Conservation (phyloP, 2,797 vertebrate genomes). For the Scyliorhinus canicula region DNA sequence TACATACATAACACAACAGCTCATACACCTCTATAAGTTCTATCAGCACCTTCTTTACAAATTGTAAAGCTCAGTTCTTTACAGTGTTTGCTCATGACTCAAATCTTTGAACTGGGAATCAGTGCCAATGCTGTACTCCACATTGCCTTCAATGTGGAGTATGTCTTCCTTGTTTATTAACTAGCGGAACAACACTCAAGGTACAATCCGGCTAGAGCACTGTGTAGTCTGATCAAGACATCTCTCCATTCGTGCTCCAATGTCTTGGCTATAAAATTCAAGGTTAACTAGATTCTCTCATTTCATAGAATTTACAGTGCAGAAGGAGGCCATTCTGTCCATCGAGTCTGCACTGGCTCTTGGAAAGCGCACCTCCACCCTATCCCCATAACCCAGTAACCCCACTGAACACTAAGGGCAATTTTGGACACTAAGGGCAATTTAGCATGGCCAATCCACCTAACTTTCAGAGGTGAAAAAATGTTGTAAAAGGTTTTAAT, state of each 20-base stretch:
- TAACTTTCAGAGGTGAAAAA: background rate
- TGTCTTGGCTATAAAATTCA: background rate
- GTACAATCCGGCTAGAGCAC: background rate
- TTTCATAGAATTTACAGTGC: too few species aligned
- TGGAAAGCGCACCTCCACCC: too few species aligned
- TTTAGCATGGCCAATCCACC: too few species aligned
- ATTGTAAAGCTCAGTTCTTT: background rate
- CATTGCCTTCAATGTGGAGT: background rate
- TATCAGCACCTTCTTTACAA: background rate
- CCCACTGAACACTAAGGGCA: too few species aligned
- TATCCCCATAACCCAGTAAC: too few species aligned
- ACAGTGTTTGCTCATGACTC: background rate
- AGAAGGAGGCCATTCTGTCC: too few species aligned
- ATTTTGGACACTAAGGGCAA: too few species aligned
- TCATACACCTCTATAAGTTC: background rate
- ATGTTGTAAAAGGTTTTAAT: background rate
- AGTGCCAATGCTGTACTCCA: background rate
- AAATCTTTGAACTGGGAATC: background rate
- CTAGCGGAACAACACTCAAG: background rate
- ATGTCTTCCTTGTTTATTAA: background rate
- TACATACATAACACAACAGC: background rate
- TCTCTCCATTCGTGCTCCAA: background rate
- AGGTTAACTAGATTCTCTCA: background rate
- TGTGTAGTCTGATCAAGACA: background rate
- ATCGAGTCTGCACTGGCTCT: too few species aligned